Conservation (phyloP, 2,888 invertebrate species). For the Ecdyonurus torrentis region DNA sequence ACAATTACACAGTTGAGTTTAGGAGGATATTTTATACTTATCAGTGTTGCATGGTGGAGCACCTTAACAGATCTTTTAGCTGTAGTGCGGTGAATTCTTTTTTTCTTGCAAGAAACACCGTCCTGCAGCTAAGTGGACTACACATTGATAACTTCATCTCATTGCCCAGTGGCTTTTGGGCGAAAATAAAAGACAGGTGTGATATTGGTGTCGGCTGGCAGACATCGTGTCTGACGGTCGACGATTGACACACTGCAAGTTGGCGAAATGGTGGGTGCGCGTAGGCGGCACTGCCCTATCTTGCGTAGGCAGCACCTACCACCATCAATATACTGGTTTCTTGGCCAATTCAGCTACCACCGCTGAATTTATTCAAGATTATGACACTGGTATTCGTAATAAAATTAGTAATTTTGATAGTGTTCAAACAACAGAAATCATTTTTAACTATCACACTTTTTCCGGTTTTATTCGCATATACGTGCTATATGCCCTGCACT, state of each 20-base stretch:
- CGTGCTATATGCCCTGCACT: not conserved
- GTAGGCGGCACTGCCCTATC: not conserved
- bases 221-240: not conserved
- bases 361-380: not conserved
- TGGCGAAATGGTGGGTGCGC: not conserved
- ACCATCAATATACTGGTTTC: not conserved
- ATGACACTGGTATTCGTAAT: not conserved
- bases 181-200: not conserved
- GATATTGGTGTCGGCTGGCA: not conserved
- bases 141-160: not conserved
- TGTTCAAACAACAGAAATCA: not conserved
- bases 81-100: too few relatives aligned
- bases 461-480: not conserved
- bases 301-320: not conserved
- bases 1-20: not conserved
- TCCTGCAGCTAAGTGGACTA: not conserved
- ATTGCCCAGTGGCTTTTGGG: not conserved
- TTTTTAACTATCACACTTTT: not conserved
- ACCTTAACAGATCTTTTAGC: not conserved
- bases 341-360: not conserved
- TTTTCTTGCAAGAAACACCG: not conserved
- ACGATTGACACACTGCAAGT: not conserved
- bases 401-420: not conserved
- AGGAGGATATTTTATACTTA: not conserved
- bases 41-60: not conserved